Evolutionary conservation across 2,888 invertebrate genomes (phyloP), one percentile per base, ranked within the genome.

Genomic region (Campopleginae sp.): DNA sequence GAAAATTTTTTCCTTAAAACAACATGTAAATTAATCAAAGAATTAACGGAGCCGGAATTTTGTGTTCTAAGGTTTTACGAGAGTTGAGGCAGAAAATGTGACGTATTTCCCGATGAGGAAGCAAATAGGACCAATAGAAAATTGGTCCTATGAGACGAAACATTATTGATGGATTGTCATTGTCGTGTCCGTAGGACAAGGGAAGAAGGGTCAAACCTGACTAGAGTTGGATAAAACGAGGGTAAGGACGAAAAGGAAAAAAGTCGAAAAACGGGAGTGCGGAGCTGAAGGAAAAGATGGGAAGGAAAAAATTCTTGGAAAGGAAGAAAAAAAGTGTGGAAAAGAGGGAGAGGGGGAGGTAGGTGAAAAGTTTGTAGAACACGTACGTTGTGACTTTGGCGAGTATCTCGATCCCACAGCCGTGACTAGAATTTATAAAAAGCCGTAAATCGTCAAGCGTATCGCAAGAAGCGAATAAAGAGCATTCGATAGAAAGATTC

Each of bases 381-480:
- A n/a, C 86, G 86, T 85, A 86, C 84, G 63, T 72, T 71, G 79
- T 78, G 81, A 81, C 78, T 80, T 86, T 71, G 48, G 65, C 65
- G 54, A 51, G 84, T 82, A 80, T 84, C 78, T 70, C 85, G 88
- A 87, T 86, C 86, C 86, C 80, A 46, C 54, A 77, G 70, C 82
- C 88, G 88, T 87, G 87, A 86, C 86, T 66, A 27, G 86, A 86
- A 87, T 87, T 70, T 85, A 87, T 87, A 84, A 81, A 70, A 79
- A 78, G 63, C 33, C 66, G 19, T 19, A 58, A 54, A 66, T 74
- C 80, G 75, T 46, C 38, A 44, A 65, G 54, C 46, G 23, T 78
- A 79, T 79, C 42, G 27, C 68, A 65, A 46, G 81, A 51, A 58
- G 19, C 68, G 33, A 68, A 74, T 76, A 72, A 63, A n/a, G 54